A percentile compares a stretch with the other conserved stretches of the same genome.
Conservation (phyloP, 2,113 vertebrate genomes). For the Tiliqua scincoides region DNA sequence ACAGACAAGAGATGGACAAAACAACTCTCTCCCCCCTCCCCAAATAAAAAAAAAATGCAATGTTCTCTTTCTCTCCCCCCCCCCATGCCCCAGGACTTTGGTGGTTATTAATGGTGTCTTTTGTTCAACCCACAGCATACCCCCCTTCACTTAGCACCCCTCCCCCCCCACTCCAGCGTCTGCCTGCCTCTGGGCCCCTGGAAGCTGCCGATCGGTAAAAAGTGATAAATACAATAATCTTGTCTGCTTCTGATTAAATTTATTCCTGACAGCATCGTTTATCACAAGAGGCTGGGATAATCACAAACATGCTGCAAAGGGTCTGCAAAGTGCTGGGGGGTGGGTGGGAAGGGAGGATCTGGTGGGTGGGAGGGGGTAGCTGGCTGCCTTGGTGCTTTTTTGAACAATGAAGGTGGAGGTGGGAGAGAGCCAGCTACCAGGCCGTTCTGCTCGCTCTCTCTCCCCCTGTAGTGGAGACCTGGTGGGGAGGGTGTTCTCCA, state of each 20-base stretch:
- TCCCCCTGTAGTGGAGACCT: neutral
- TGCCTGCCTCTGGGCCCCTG: neutral
- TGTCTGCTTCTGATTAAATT: constrained; percentile 61
- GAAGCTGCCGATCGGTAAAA: constrained; percentile 41
- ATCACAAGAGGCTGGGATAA: constrained; percentile 57
- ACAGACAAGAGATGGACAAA: neutral
- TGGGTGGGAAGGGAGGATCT: neutral
- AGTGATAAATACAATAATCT: constrained; percentile 59
- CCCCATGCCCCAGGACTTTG: neutral
- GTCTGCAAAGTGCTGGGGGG: neutral
- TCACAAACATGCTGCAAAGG: constrained; percentile 40
- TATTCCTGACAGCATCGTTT: constrained; percentile 64
- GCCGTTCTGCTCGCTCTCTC: neutral
- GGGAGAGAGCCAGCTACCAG: neutral
- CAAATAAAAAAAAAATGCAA: neutral
- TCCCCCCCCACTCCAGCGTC: neutral
- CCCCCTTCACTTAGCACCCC: neutral
- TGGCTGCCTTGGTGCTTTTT: neutral
- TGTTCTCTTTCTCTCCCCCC: neutral
- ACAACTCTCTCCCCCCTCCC: neutral
- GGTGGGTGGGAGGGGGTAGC: neutral
- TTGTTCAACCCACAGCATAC: constrained; percentile 19
- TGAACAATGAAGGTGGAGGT: neutral
- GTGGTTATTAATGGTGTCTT: constrained; percentile 40
- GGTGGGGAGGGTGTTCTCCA: neutral